Evolutionary conservation across 2,888 invertebrate genomes (phyloP), one percentile per base, ranked within the genome.

Genomic region (Sabatieria punctata): DNA sequence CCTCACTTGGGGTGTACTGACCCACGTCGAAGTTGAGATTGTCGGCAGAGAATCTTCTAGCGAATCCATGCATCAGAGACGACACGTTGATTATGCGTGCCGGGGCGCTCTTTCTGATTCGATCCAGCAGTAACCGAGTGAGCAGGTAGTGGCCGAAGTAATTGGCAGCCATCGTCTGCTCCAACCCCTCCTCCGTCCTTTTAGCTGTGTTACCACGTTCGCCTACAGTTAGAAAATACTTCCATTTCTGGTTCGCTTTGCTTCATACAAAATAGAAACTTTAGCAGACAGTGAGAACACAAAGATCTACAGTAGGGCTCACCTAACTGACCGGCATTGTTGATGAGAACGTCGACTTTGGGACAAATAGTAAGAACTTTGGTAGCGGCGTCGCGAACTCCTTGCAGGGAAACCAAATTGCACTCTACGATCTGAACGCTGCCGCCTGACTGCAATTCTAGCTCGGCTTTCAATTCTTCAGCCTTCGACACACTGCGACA

Each of bases 21-120:
- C 45, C 24, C n/a, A n/a, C 13, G 15, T 45, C 39, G 22, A 45
- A 45, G 40, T 45, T 45, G 15, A 45, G 13, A 23, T 45, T 38
- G n/a, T 45, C 45, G 6, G 38, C 38, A n/a, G 15, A 8, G 22
- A 38, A 38, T 11, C n/a, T 21, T n/a, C 22, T 6, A 8, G 6
- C n/a, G 6, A 6, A 38, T n/a, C 6, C 8, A 21, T 38, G 38
- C 38, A 38, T 38, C 22, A 38, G 38, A 8, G 38, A 38, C 11
- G 15, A 18, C 38, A 38, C 38, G 38, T 38, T 38, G n/a, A 38
- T n/a, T 8, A 38, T 38, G 19, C 38, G 38, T 8, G 38, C 11
- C 15, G 38, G 38, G n/a, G 38, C 38, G 11, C 15, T 18, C 6
- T 13, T 21, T 21, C 19, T 38, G 8, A 38, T 8, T n/a, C 38